Evolutionary conservation across 2,797 vertebrate genomes (phyloP), one percentile per base, ranked within the genome.

Genomic region (Notolepis coatsorum): DNA sequence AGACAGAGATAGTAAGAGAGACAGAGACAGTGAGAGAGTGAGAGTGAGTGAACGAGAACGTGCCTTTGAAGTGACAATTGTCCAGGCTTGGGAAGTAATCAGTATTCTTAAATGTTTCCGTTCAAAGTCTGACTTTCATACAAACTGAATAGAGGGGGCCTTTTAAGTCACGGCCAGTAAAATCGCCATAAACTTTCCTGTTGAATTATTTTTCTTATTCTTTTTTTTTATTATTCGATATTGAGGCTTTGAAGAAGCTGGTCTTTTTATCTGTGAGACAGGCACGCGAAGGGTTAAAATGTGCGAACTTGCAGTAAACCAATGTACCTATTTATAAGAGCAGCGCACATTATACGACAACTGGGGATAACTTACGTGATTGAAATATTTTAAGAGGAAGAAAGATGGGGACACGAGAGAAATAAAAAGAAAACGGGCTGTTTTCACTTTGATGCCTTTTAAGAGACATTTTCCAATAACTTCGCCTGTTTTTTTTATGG

Each of bases 61-160:
- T 13, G 5, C 50, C 82, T 90, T 89, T 90, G 75, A 90, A 91
- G 80, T 77, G 55, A 81, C 85, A 84, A 82, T 76, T 69, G 79
- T 80, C 79, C 65, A 33, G 37, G 38, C 13, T 41, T 58, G 76
- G 75, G 86, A 75, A 80, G 77, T 33, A 68, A 84, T 86, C 66
- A 72, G 71, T 71, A 78, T 78, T 85, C 67, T 71, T 79, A 86
- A 89, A 87, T 68, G 61, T 53, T 42, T 54, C 75, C 45, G 61
- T 84, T 87, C 80, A 89, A 80, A 86, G 71, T 77, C 7, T 39
- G 69, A 80, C 79, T 87, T 91, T 90, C 76, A 85, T 84, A 67
- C 58, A 39, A 25, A 53, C 77, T 68, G 68, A 82, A 79, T 75
- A 74, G 71, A 73, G 62, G 69, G 73, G 65, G 61, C 56, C 72